phyloP scores from a whole-genome alignment of 2,888 invertebrate species.

The Cheilosia soror region DNA sequence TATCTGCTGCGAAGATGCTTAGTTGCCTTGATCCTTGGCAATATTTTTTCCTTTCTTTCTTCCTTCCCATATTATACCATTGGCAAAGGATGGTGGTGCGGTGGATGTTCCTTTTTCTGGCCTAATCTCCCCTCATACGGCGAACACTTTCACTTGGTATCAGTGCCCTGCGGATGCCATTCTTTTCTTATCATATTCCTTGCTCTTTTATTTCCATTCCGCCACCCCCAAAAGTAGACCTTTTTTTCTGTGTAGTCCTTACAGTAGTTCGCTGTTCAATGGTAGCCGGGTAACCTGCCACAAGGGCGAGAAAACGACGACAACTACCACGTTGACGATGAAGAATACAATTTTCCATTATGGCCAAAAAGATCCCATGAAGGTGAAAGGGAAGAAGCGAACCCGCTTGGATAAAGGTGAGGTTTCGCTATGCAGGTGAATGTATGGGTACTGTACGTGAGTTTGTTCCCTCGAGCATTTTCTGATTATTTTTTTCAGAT shows the following conservation, averaged over 20 bases:
- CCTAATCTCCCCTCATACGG: slow-evolving; percentile 71
- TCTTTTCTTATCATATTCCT: slow-evolving; percentile 70
- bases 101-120: slow-evolving; percentile 59
- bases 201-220: slow-evolving; percentile 44
- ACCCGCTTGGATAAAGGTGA: slow-evolving; percentile 60
- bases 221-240: slow-evolving; percentile 59
- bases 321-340: slow-evolving; percentile 68
- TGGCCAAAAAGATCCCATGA: slow-evolving; percentile 49
- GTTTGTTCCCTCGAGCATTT: slow-evolving; percentile 70
- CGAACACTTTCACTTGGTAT: slow-evolving; percentile 74
- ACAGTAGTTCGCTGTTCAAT: slow-evolving; percentile 31
- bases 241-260: slow-evolving; percentile 57
- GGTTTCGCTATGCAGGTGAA: slow-evolving; percentile 39
- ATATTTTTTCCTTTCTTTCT: slow-evolving; percentile 56
- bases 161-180: slow-evolving; percentile 72
- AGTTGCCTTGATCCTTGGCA: slow-evolving; percentile 74
- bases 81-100: slow-evolving; percentile 34
- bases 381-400: slow-evolving; percentile 51
- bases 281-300: slow-evolving; percentile 50
- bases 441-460: slow-evolving; percentile 35
- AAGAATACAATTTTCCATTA: slow-evolving; percentile 73
- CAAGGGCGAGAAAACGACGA: slow-evolving; percentile 66
- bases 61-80: slow-evolving; percentile 37
- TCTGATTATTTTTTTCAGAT: slow-evolving; percentile 76
- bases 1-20: slow-evolving; percentile 74